A percentile compares a stretch with the other conserved stretches of the same genome.
Evolutionary conservation across 2,888 invertebrate species (phyloP).

Genomic region (Pandemis corylana): DNA sequence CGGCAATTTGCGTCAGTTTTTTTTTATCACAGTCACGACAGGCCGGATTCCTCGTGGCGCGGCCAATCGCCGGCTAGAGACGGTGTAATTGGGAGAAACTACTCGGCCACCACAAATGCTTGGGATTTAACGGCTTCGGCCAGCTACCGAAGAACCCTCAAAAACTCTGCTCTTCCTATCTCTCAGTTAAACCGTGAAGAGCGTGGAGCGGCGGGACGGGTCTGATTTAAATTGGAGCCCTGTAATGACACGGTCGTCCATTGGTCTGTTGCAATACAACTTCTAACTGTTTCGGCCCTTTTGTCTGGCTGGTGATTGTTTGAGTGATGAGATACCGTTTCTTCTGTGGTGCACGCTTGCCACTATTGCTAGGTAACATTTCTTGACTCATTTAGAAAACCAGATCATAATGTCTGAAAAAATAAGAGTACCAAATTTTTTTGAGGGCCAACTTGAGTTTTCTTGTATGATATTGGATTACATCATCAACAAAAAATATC

Average conservation of each 20-base stretch:
- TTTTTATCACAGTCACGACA: constrained; percentile 83
- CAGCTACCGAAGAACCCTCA: constrained; percentile 64
- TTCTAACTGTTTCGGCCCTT: constrained; percentile 76
- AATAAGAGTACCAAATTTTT: background rate
- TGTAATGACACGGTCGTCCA: constrained; percentile 72
- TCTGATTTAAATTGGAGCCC: constrained; percentile 62
- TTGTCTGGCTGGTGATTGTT: constrained; percentile 72
- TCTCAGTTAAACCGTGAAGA: constrained; percentile 45
- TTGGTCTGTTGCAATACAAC: constrained; percentile 65
- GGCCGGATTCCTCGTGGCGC: constrained; percentile 77
- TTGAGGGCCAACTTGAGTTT: background rate
- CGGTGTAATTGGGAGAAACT: constrained; percentile 84
- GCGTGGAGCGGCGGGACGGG: constrained; percentile 55
- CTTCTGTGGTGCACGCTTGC: constrained; percentile 56
- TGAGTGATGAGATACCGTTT: constrained; percentile 69
- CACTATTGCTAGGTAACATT: constrained; percentile 58
- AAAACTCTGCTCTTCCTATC: constrained; percentile 54
- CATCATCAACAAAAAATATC: background rate
- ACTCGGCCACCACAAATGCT: constrained; percentile 78
- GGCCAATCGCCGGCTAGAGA: constrained; percentile 80
- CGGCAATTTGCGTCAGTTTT: constrained; percentile 84
- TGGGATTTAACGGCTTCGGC: constrained; percentile 68
- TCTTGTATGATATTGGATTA: background rate
- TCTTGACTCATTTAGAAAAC: background rate
- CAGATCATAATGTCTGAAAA: background rate